Conservation (phyloP, 2,888 invertebrate species). For the Rugalucina vietnamica region DNA sequence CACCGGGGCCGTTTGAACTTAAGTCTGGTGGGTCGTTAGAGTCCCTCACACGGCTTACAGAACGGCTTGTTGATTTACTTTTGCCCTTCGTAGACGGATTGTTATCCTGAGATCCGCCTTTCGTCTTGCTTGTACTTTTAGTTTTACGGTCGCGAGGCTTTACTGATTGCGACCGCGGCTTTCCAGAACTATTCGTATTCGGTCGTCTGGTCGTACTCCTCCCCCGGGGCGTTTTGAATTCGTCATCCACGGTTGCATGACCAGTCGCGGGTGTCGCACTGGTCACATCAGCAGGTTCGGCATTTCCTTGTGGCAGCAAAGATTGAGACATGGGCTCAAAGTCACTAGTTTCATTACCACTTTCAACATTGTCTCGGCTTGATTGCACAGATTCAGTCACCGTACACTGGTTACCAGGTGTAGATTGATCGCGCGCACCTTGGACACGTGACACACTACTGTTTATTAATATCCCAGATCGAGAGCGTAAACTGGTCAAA, state of each 20-base stretch:
- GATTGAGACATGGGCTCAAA: background rate
- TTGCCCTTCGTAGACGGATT: background rate
- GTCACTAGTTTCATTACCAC: background rate
- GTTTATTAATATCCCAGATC: too few species aligned
- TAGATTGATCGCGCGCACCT: too few species aligned
- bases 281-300: background rate
- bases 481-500: too few species aligned
- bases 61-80: background rate
- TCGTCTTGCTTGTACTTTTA: background rate
- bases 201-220: background rate
- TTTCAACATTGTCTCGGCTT: background rate
- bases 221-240: background rate
- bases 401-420: too few species aligned
- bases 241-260: background rate
- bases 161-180: background rate
- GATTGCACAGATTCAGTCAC: too few species aligned
- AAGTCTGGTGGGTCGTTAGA: background rate
- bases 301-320: background rate
- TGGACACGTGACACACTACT: too few species aligned
- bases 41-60: background rate
- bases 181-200: background rate
- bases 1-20: background rate
- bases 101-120: background rate
- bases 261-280: background rate
- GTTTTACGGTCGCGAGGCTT: background rate